Base-by-base conservation (phyloP, 2,888 invertebrate genomes). In the Pyrocoelia pectoralis region DNA sequence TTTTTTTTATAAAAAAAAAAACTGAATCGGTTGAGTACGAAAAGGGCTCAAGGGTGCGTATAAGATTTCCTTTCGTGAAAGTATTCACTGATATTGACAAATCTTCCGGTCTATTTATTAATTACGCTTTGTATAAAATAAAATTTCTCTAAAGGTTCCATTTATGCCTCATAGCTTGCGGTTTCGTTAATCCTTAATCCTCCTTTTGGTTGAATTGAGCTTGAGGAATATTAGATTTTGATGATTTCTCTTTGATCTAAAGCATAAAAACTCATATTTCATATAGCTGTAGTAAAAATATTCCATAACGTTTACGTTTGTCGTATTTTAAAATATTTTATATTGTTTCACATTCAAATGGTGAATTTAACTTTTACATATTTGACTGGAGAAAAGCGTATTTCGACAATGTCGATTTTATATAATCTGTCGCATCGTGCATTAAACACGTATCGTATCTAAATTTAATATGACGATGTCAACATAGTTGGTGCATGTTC, bases 401-500 rank as follows among this genome's bases (percentile, higher is more conserved):
- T 24, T n/a, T n/a, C n/a, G n/a, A n/a, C n/a, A n/a, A 24, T 24
- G 24, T 24, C 46, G 54, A 54, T 60, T 60, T 60, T 60, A 60
- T 54, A 54, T 60, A 60, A 60, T 60, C 61, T 61, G 50, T 50
- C 56, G 56, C 19, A 56, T 17, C 61, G 15, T 15, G 56, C 56
- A 17, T 38, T 40, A 55, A 56, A 52, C 56, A 61, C 56, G 56
- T 52, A 51, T 56, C 55, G 56, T 51, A 56, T 50, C 41, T 55
- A 46, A n/a, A n/a, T n/a, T n/a, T n/a, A n/a, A n/a, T n/a, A n/a
- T n/a, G n/a, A 24, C 29, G 54, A 51, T 56, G 56, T 61, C 56
- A 61, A 49, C 61, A 57, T 56, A 40, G 62, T 50, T 41, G 57
- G 53, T 53, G 57, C 57, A 46, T n/a, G n/a, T n/a, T n/a, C n/a